Evolutionary conservation across 2,888 invertebrate species (phyloP).

Genomic region (Noctua janthina): DNA sequence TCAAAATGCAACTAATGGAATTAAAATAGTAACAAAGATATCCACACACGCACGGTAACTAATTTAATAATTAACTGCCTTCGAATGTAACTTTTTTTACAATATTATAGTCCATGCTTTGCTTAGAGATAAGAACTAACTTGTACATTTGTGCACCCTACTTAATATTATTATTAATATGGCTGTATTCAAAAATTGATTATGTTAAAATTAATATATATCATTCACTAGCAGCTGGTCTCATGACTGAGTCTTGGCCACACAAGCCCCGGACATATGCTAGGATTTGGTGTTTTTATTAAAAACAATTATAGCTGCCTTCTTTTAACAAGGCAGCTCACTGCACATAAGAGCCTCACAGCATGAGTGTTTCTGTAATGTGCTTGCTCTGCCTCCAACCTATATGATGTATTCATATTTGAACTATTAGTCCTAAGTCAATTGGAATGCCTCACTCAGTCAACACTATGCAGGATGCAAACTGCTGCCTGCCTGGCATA

Average conservation of each 20-base stretch:
- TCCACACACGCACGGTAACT: not conserved
- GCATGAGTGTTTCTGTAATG: not conserved
- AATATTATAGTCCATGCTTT: slow-evolving; percentile 20
- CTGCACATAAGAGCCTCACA: not conserved
- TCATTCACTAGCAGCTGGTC: not conserved
- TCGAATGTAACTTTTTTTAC: not conserved
- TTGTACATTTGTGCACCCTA: not conserved
- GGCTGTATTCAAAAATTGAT: no score
- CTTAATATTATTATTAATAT: not conserved
- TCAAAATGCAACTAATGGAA: slow-evolving; percentile 32
- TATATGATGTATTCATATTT: not conserved
- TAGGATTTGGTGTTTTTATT: not conserved
- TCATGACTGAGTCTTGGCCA: not conserved
- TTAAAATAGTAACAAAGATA: slow-evolving; percentile 22
- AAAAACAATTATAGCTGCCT: no score
- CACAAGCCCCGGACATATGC: not conserved
- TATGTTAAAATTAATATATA: no score
- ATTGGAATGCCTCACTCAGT: no score
- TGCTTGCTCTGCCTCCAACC: not conserved
- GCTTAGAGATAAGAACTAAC: not conserved
- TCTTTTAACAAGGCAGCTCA: not conserved
- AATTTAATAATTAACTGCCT: not conserved
- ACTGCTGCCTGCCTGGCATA: slow-evolving; percentile 21
- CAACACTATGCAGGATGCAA: not conserved
- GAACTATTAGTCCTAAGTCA: not conserved